A percentile compares a stretch with the other conserved stretches of the same genome.
phyloP scores from a whole-genome alignment of 2,113 vertebrate species.

The Tragelaphus imberbis region DNA sequence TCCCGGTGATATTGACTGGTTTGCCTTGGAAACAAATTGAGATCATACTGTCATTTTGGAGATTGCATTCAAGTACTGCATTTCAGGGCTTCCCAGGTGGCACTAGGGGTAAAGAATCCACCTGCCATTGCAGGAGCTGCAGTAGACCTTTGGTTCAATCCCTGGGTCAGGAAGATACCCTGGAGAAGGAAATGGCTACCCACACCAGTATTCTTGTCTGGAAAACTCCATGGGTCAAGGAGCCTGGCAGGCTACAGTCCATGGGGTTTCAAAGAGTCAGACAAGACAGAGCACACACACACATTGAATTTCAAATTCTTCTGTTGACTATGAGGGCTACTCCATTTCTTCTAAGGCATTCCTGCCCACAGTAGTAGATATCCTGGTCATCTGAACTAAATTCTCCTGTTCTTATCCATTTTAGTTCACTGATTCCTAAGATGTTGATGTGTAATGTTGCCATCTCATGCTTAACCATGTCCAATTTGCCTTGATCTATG shows the following conservation, averaged over 20 bases:
- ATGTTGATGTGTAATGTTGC: not conserved
- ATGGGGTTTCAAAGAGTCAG: not conserved
- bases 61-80: not conserved
- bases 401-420: not conserved
- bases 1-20: rapidly evolving
- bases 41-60: not conserved
- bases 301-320: not conserved
- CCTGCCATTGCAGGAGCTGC: not conserved
- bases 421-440: not conserved
- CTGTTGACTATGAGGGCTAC: not conserved
- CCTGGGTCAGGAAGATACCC: not conserved
- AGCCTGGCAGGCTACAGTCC: not conserved
- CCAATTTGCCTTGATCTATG: not conserved
- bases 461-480: not conserved
- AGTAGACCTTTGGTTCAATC: not conserved
- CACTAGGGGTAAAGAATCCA: not conserved
- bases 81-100: not conserved
- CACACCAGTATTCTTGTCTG: not conserved
- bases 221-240: not conserved
- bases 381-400: not conserved
- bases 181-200: not conserved
- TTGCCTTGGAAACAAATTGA: not conserved
- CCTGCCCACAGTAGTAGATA: not conserved
- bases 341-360: not conserved
- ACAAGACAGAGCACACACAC: not conserved